Evolutionary conservation across 2,888 invertebrate genomes (phyloP), one percentile per base, ranked within the genome.

Genomic region (Rhodophaea formosa): DNA sequence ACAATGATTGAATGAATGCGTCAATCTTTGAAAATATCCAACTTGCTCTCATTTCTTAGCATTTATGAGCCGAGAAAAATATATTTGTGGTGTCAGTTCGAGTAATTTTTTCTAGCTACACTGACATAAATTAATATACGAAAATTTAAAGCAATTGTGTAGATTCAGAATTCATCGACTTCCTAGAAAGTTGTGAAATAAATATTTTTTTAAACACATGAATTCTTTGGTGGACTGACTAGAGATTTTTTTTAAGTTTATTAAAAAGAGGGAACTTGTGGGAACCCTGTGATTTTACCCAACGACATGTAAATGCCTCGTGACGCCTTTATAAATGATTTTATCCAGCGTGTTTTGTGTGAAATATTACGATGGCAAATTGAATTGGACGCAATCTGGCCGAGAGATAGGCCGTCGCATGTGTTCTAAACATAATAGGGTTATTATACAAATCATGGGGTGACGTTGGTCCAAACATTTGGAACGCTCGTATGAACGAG

Each of bases 271-370:
- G 3, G 39, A 32, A 16, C 15, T 1, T 10, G 29, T 53, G 75
- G 14, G 77, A 82, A 57, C 86, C 85, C 84, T 80, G 69, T 51
- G 44, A 59, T 56, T 59, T 59, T 58, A 30, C 29, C 54, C 61
- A 63, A 70, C 74, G 69, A 78, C 72, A 77, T 82, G 78, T 79
- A 82, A 84, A 85, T 82, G 75, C 76, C 78, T 79, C 77, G 81
- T 82, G 85, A 86, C 87, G 84, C 84, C 79, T 84, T 84, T 85
- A 86, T 82, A 88, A 90, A 89, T 86, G 86, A 88, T 88, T 83
- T 84, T 85, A 84, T 86, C 82, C 80, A 74, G 71, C 70, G 69
- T 76, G 82, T 85, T 84, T 84, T 84, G 86, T 86, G 75, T 88
- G 86, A 89, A 87, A 86, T 87, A 90, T 88, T 85, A 83, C 81